Evolutionary conservation across 30 jellyfish, hydroid and myxozoan genomes (phyloP).

Genomic region (Sanderia malayensis): DNA sequence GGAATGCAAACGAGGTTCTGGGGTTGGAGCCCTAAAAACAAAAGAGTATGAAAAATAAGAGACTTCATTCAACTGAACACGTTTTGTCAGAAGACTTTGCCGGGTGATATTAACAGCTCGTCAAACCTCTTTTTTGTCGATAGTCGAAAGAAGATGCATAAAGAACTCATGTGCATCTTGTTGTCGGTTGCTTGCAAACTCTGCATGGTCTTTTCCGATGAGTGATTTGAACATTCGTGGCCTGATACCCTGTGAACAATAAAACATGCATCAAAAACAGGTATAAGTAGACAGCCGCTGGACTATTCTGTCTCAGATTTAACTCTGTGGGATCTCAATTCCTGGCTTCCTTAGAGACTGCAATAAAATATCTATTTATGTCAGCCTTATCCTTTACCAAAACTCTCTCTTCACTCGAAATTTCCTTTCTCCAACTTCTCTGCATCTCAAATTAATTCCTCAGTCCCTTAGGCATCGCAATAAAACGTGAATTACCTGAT

Average conservation of each 20-base stretch:
- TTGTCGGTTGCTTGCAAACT: conserved; percentile 80
- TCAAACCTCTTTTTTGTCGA: conserved; percentile 58
- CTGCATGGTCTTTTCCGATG: conserved; percentile 84
- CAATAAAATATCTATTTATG: not conserved
- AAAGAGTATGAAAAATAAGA: not conserved
- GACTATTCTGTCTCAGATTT: no score
- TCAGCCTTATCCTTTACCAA: not conserved
- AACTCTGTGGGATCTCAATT: no score
- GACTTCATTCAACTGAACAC: no score
- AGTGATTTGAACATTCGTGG: conserved; percentile 83
- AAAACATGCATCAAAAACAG: conserved; percentile 1
- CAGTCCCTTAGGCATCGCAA: not conserved
- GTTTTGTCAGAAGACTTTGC: not conserved
- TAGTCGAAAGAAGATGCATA: conserved; percentile 61
- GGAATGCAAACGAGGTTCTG: not conserved
- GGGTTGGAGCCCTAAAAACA: not conserved
- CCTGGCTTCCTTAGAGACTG: no score
- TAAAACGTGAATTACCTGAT: not conserved
- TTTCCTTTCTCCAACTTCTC: no score
- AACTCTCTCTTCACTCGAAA: not conserved
- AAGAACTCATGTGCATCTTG: conserved; percentile 96
- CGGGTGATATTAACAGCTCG: not conserved
- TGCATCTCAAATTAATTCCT: not conserved
- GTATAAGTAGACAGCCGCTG: no score
- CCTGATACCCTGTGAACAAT: conserved; percentile 88